A percentile compares a stretch with the other conserved stretches of the same genome.
phyloP scores from a whole-genome alignment of 2,797 vertebrate genomes.

The Trichosurus vulpecula region DNA sequence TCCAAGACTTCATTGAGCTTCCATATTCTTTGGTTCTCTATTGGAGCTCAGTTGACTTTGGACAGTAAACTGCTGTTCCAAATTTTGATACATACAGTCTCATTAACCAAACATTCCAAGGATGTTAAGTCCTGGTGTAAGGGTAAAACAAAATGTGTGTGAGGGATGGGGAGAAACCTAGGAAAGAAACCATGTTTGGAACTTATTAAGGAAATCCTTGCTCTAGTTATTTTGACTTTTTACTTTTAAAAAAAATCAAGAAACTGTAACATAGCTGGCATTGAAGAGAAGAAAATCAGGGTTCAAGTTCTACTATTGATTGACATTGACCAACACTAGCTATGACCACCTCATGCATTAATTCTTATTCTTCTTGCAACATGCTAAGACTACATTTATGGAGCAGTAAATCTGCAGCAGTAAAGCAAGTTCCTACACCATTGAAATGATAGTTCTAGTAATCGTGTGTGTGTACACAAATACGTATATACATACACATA shows the following conservation, averaged over 20 bases:
- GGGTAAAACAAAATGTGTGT: neutral
- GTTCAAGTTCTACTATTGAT: neutral
- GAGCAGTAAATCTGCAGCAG: neutral
- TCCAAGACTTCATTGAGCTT: neutral
- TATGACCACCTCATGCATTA: neutral
- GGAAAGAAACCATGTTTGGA: neutral
- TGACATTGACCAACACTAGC: neutral
- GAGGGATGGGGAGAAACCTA: no score
- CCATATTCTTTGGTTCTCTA: neutral
- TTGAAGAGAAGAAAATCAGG: neutral
- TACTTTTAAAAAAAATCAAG: neutral
- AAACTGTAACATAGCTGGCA: neutral
- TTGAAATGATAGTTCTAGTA: neutral
- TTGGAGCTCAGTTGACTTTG: neutral
- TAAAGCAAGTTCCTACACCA: neutral
- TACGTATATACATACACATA: neutral
- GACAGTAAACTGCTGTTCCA: neutral
- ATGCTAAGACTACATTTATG: neutral
- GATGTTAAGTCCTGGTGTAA: neutral
- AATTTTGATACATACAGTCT: neutral
- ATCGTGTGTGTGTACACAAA: neutral
- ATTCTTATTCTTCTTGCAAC: neutral
- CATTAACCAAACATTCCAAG: neutral
- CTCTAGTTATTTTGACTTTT: neutral
- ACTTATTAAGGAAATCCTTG: neutral